These are phyloP conservation scores for Gadus chalcogrammus DNA, from an alignment of 2,113 vertebrate species.

Conservation along the genomic window DNA sequence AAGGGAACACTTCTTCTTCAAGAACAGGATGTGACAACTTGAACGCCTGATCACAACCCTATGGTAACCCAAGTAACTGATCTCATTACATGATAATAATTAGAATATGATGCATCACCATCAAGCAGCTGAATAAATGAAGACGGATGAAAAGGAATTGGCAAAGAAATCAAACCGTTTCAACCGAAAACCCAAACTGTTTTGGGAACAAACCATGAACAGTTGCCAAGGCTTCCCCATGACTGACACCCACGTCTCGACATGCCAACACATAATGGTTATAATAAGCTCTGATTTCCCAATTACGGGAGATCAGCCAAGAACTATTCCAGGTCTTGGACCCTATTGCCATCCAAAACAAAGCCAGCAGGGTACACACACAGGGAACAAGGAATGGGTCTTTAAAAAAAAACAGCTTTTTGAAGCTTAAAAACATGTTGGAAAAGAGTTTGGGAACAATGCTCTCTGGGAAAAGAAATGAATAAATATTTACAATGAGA, in stretches of 20 bases:
- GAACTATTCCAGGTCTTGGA: conserved; percentile 52
- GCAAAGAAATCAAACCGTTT: no score
- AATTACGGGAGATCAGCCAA: conserved; percentile 64
- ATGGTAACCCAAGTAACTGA: no score
- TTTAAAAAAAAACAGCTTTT: conserved; percentile 46
- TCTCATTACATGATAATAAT: no score
- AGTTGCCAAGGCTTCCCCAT: conserved; percentile 1
- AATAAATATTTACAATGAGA: background rate
- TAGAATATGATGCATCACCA: no score
- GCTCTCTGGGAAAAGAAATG: background rate
- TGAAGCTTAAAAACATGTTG: background rate
- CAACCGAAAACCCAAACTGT: background rate
- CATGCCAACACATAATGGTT: conserved; percentile 49
- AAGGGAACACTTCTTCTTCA: no score
- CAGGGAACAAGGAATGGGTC: conserved; percentile 41
- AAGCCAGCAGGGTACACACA: conserved; percentile 54
- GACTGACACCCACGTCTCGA: conserved; percentile 34
- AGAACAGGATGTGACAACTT: no score
- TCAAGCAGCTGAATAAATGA: no score
- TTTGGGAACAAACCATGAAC: background rate
- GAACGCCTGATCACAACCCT: no score
- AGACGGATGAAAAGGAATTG: no score
- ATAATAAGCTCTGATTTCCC: conserved; percentile 56
- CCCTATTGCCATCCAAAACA: conserved; percentile 60
- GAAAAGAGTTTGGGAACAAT: background rate